A percentile compares a stretch with the other conserved stretches of the same genome.
These are phyloP conservation scores for Teleogryllus occipitalis DNA, from an alignment of 1,140 invertebrate species.

Conservation along the genomic window DNA sequence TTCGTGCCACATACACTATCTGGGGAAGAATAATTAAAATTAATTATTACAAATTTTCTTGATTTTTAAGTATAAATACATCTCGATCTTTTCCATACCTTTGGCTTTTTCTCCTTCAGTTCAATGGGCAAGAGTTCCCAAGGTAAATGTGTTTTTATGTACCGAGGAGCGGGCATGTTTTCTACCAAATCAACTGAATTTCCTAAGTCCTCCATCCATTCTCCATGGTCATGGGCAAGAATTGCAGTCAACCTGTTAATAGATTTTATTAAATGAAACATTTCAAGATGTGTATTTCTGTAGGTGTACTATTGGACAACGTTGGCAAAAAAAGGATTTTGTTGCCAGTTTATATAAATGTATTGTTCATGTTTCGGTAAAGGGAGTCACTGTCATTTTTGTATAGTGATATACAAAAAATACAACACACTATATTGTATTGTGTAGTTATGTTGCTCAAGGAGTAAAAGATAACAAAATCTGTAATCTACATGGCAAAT, in stretches of 20 bases:
- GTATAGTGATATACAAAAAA: too few species aligned
- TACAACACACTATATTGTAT: too few species aligned
- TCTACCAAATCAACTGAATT: conserved; percentile 61
- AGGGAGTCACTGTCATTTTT: too few species aligned
- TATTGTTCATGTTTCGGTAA: too few species aligned
- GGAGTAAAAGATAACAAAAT: too few species aligned
- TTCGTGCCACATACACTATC: conserved; percentile 83
- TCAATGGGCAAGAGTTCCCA: conserved; percentile 59
- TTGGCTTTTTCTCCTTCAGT: conserved; percentile 58
- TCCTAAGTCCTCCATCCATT: conserved; percentile 38
- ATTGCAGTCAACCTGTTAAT: conserved; percentile 37
- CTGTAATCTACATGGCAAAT: too few species aligned
- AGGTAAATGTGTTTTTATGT: conserved; percentile 73
- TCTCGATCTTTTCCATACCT: conserved; percentile 40
- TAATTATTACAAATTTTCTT: background rate
- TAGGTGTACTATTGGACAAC: too few species aligned
- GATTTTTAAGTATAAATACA: background rate
- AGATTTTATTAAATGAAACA: too few species aligned
- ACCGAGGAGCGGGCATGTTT: conserved; percentile 57
- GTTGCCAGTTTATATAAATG: too few species aligned
- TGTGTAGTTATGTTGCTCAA: too few species aligned
- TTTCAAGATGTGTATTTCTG: too few species aligned
- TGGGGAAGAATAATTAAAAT: conserved; percentile 32
- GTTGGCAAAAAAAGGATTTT: too few species aligned
- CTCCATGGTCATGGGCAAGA: conserved; percentile 38